Percentiles rank a stretch among this genome's conserved stretches.
Evolutionary conservation across 2,797 vertebrate genomes (phyloP).

Genomic region (Myoxocephalus aenaeus): DNA sequence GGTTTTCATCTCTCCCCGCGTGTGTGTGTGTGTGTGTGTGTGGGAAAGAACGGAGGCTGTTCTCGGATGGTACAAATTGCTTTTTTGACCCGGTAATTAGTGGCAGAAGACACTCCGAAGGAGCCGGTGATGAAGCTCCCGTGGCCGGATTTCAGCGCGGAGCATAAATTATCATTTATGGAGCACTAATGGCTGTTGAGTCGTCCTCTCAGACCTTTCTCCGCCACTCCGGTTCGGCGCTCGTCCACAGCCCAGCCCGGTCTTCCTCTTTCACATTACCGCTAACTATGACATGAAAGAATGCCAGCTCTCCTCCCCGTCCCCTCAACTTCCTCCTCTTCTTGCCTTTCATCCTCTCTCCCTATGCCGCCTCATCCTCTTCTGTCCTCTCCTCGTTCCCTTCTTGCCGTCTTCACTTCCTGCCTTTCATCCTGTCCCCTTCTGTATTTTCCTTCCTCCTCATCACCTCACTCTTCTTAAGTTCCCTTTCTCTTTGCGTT

Average conservation of each 20-base stretch:
- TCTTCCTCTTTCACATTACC: constrained; percentile 59
- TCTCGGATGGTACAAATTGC: constrained; percentile 86
- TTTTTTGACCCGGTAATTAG: constrained; percentile 89
- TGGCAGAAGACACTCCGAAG: constrained; percentile 80
- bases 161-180: constrained; percentile 86
- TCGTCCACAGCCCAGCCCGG: constrained; percentile 42
- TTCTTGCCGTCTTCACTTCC: not conserved
- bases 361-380: not conserved
- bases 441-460: not conserved
- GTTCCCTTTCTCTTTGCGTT: not conserved
- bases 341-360: not conserved
- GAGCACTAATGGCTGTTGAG: constrained; percentile 82
- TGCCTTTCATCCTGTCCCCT: not conserved
- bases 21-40: constrained; percentile 37
- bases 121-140: constrained; percentile 80
- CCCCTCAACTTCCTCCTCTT: constrained; percentile 23
- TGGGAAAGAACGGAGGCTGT: constrained; percentile 75
- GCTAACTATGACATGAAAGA: constrained; percentile 62
- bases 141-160: constrained; percentile 80
- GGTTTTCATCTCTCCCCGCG: constrained; percentile 53
- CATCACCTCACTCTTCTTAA: not conserved
- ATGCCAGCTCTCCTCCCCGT: constrained; percentile 49
- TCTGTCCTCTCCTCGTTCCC: not conserved
- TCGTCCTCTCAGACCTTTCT: constrained; percentile 70
- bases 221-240: constrained; percentile 33